phyloP scores from a whole-genome alignment of 2,113 vertebrate genomes.

The Grus americana region DNA sequence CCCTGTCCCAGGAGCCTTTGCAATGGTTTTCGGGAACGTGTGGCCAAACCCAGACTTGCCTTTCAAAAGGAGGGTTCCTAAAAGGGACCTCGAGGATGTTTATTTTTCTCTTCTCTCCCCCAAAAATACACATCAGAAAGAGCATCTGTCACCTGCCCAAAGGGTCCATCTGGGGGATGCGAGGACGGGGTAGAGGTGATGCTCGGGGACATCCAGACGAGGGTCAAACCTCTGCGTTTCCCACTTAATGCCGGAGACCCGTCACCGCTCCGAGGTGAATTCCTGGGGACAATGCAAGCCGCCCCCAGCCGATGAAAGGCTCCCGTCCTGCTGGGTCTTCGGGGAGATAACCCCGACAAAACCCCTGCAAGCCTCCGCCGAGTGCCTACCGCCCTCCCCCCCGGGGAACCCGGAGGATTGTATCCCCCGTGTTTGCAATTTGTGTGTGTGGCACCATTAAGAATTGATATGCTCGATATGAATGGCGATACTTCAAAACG shows the following conservation, averaged over 20 bases:
- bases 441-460: conserved; percentile 61
- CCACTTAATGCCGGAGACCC: background rate
- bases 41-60: background rate
- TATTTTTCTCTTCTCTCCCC: background rate
- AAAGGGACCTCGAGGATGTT: accelerated
- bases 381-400: background rate
- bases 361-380: background rate
- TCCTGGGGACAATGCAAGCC: background rate
- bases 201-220: accelerated
- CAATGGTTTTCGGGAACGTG: accelerated
- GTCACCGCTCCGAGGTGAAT: background rate
- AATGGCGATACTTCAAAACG: conserved; percentile 55
- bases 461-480: conserved; percentile 67
- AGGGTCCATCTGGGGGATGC: background rate
- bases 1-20: background rate
- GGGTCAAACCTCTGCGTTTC: background rate
- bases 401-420: background rate
- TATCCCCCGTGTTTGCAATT: background rate
- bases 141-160: accelerated
- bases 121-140: background rate
- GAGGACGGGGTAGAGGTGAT: accelerated
- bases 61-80: background rate
- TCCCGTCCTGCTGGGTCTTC: conserved; percentile 19
- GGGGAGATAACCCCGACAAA: conserved; percentile 33
- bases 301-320: background rate